Evolutionary conservation across 2,888 invertebrate genomes (phyloP), one percentile per base, ranked within the genome.

Genomic region (Hemaris fuciformis): DNA sequence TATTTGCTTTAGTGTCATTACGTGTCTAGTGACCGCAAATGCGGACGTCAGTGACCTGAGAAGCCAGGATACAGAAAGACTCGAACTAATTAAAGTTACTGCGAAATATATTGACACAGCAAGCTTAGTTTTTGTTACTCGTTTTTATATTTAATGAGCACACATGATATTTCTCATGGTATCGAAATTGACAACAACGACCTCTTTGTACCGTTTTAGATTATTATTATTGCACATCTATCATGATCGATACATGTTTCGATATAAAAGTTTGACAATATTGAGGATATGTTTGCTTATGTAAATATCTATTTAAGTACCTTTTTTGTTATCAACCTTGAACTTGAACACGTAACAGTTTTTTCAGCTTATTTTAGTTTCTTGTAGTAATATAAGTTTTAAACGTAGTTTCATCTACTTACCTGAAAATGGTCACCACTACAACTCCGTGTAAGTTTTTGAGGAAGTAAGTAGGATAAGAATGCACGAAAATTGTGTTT

Each of bases 1-100:
- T 74, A 77, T 81, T 76, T 75, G 74, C 69, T 76, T 69, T 73
- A 77, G 80, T 80, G 81, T 82, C 74, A 61, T 57, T 61, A 46
- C 61, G 75, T 76, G 73, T 66, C 61, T 68, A 48, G 69, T 81
- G 81, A 78, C 80, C 78, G 74, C 77, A 80, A 77, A 78, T n/a
- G 76, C 79, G 79, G 56, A 65, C 68, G 83, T 80, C 81, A 77
- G 68, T 77, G 82, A 80, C 77, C 82, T 68, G 65, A 5, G n/a
- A 20, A 15, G 53, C 4, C 27, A 31, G 53, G 18, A 10, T 31
- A 15, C 53, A 27, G 53, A 31, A 10, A 53, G 53, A 8, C 25
- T 48, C 48, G 15, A 27, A 48, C 27, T 48, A 48, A 27, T 48
- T 48, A 48, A 48, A 48, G 48, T 48, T 45, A 18, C 10, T 25